These are phyloP conservation scores for Caerostris darwini DNA, from an alignment of 1,140 invertebrate species.

Conservation along the genomic window DNA sequence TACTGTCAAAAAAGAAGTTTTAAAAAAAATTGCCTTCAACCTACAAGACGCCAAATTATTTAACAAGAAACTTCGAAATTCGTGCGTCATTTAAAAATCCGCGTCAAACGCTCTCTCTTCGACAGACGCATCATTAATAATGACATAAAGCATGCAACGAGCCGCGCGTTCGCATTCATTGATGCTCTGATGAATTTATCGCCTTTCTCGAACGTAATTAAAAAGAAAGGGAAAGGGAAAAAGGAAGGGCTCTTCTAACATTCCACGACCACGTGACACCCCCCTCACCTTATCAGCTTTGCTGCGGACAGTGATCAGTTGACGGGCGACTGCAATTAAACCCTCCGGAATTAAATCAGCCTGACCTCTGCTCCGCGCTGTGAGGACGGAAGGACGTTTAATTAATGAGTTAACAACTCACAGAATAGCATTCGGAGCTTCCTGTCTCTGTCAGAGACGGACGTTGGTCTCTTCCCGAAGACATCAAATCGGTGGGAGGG, in stretches of 20 bases:
- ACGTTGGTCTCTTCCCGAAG: background rate
- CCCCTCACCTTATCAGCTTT: background rate
- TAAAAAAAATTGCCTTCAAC: background rate
- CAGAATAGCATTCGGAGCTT: constrained; percentile 8
- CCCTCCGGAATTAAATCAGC: constrained; percentile 69
- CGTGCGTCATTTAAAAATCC: background rate
- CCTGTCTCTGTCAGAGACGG: constrained; percentile 44
- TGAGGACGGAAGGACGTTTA: constrained; percentile 68
- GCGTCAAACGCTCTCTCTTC: background rate
- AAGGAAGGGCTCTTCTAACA: background rate
- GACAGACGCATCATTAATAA: background rate
- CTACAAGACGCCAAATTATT: background rate
- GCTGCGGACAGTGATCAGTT: constrained; percentile 59
- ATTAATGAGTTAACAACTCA: constrained; percentile 72
- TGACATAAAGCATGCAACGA: constrained; percentile 39
- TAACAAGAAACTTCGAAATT: background rate
- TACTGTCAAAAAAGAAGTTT: background rate
- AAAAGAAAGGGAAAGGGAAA: background rate
- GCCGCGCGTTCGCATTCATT: constrained; percentile 23
- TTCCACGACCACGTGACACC: background rate
- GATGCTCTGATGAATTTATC: constrained; percentile 41
- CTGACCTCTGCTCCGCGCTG: constrained; percentile 57
- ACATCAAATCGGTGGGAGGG: background rate
- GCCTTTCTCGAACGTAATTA: constrained; percentile 34
- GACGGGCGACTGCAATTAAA: constrained; percentile 68